These are phyloP conservation scores for Danio aesculapii DNA, from an alignment of 2,797 vertebrate genomes.

Conservation along the genomic window DNA sequence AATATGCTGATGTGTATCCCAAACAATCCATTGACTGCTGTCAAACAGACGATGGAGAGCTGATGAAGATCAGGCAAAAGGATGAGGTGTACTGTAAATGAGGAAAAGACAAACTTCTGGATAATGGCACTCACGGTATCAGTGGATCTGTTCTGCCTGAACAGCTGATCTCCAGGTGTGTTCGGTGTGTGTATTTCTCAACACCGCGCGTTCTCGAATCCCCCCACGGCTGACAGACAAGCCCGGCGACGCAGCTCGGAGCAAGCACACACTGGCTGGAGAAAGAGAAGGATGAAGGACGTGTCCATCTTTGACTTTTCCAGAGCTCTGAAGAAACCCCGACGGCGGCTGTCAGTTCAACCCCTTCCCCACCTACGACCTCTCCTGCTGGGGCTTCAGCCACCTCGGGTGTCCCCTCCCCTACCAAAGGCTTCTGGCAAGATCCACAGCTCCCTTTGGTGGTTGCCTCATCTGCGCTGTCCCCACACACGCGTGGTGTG, in stretches of 20 bases:
- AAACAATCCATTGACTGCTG: background rate
- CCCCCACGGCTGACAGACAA: conserved; percentile 48
- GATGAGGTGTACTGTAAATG: background rate
- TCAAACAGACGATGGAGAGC: conserved; percentile 1
- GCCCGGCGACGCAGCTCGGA: conserved; percentile 46
- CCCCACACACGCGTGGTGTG: conserved; percentile 49
- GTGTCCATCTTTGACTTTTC: conserved; percentile 54
- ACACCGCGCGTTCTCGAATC: conserved; percentile 35
- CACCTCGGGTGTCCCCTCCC: conserved; percentile 34
- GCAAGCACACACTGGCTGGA: conserved; percentile 47
- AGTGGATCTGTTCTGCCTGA: conserved; percentile 31
- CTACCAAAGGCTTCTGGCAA: conserved; percentile 39
- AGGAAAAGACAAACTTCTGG: background rate
- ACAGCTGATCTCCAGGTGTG: conserved; percentile 50
- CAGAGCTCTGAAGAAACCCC: conserved; percentile 4
- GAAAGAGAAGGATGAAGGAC: conserved; percentile 42
- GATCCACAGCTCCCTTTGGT: conserved; percentile 44
- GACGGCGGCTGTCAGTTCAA: background rate
- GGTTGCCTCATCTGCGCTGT: conserved; percentile 41
- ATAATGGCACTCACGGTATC: conserved; percentile 54
- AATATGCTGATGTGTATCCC: background rate
- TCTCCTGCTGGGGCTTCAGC: conserved; percentile 34
- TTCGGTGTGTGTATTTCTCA: conserved; percentile 35
- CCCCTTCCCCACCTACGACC: conserved; percentile 34
- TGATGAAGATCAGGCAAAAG: conserved; percentile 5